Evolutionary conservation across 2,113 vertebrate species (phyloP), one percentile per base, ranked within the genome.

Genomic region (Poecilia latipinna): DNA sequence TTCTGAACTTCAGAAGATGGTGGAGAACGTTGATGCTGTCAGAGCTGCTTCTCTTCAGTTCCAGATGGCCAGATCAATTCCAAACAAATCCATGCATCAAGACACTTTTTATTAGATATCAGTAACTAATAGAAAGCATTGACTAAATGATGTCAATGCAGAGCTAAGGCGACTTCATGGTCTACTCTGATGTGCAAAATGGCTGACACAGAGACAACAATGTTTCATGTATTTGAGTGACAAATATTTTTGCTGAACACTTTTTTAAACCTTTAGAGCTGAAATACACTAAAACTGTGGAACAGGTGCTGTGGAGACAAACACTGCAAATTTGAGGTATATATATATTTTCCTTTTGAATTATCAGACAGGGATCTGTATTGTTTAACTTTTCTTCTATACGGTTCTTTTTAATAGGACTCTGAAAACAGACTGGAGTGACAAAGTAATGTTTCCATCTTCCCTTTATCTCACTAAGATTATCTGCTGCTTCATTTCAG

Each of bases 21-120:
- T 61, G 44, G 26, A 66, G 61, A 48, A 32, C 64, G 35, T 71
- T 68, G 39, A 28, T 48, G 26, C 60, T 65, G 29, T 28, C 15
- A 3, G 31, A 63, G 24, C n/a, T 61, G 11, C 61, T 17, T 70
- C 44, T 60, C 44, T 4, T 19, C 17, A 19, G 17, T 48, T 48
- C 44, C 13, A 19, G 44, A 17, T 48, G 17, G 19, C 17, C 44
- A 28, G 35, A 82, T 89, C 81, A 79, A 77, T 82, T 70, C 35
- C 11, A 33, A 65, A 65, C 28, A 72, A 79, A 82, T 88, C 87
- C 68, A 76, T 88, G 74, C 11, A 24, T 82, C 77, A 75, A 82
- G 77, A 61, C 13, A 63, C 68, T 28, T 39, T 67, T 84, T 39
- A 74, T 82, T 61, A 68, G 24, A 65, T 69, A 66, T 77, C 77